Evolutionary conservation across 2,888 invertebrate genomes (phyloP), one percentile per base, ranked within the genome.

Genomic region (Lepas anatifera): DNA sequence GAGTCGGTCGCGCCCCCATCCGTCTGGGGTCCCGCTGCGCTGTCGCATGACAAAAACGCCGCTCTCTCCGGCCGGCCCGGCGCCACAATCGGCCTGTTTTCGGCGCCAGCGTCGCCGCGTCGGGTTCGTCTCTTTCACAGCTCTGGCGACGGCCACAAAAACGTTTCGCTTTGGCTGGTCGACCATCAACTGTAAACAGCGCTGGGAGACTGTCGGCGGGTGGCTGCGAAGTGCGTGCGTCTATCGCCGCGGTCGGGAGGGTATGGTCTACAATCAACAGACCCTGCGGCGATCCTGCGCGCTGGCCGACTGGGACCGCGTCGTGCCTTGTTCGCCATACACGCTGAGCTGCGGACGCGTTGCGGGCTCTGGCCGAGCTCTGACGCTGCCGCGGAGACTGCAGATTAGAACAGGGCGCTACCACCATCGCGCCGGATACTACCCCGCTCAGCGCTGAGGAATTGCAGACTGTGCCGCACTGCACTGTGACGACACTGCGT

Each of bases 61-160:
- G 22, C 50, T 25, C 27, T 10, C 41, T 1, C 41, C 41, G 41
- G 11, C 41, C 11, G 41, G 41, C 1, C 41, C 41, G 27, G 25
- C 22, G n/a, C 3, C 50, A 50, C 50, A 50, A 50, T 50, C 50
- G 50, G 46, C n/a, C 50, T 50, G 50, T 50, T 50, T 50, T 48
- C 68, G 22, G 68, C 63, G 63, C 35, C 68, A 35, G 18, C n/a
- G 48, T 63, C 64, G 22, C 68, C 32, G 58, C 29, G 46, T 41
- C 68, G n/a, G n/a, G n/a, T n/a, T n/a, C 41, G 41, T 25, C 27
- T 27, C 46, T 43, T 37, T 35, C 50, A 50, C 50, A 50, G 50
- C 27, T n/a, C n/a, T n/a, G 22, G n/a, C 11, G 11, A 27, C 22
- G n/a, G 27, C 11, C n/a, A n/a, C 50, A 50, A 50, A 50, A 50